Percentiles rank a stretch among this genome's conserved stretches.
Conservation (phyloP, 53 echinoderm and acorn worm genomes). For the Echinometra lucunter region DNA sequence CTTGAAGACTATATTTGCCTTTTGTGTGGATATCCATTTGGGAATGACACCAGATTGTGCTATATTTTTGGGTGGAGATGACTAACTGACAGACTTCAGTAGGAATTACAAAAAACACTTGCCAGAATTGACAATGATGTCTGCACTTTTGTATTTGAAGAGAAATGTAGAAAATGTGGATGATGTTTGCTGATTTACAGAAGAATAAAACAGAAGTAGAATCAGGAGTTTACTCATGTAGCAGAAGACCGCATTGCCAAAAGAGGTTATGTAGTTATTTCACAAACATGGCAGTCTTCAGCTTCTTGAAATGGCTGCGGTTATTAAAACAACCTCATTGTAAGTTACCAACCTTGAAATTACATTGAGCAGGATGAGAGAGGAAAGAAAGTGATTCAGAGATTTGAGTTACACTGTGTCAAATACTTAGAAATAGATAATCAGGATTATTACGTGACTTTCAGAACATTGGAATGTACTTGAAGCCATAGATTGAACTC, state of each 20-base stretch:
- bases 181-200: not conserved
- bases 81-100: not conserved
- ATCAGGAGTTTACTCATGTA: not conserved
- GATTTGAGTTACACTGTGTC: not conserved
- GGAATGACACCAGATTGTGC: constrained; percentile 27
- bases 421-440: not conserved
- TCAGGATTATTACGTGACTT: not conserved
- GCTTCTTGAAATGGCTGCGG: not conserved
- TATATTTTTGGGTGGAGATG: not conserved
- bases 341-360: not conserved
- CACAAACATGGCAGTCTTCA: not conserved
- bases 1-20: constrained; percentile 18
- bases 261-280: not conserved
- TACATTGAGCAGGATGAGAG: not conserved
- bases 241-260: not conserved
- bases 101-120: constrained; percentile 2
- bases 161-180: not conserved
- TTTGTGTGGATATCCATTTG: not conserved
- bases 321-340: not conserved
- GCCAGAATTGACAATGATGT: not conserved
- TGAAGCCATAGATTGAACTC: not conserved
- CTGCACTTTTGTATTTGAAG: not conserved
- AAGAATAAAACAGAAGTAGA: not conserved
- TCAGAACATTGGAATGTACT: not conserved
- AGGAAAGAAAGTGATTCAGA: not conserved